Evolutionary conservation across 2,797 vertebrate genomes (phyloP).

Genomic region (Alosa sapidissima): DNA sequence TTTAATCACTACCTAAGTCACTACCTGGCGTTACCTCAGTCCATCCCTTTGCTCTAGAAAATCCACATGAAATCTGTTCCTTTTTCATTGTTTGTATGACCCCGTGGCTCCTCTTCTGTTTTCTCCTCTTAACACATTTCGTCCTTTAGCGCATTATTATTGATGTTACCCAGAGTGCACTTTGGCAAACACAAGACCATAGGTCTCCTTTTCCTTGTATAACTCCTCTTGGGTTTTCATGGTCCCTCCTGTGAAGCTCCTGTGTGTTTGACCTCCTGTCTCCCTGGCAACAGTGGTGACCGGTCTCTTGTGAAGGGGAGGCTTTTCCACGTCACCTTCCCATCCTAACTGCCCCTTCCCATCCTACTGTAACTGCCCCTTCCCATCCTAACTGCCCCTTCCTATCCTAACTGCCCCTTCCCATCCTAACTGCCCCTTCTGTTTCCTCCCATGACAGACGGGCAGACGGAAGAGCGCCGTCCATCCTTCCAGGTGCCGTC

Average conservation of each 20-base stretch:
- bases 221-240: not conserved
- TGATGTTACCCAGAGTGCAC: not conserved
- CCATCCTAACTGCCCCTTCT: not conserved
- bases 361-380: no score
- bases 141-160: not conserved
- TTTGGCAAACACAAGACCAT: constrained; percentile 9
- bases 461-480: constrained; percentile 78
- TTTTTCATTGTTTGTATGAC: constrained; percentile 47
- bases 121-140: not conserved
- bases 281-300: not conserved
- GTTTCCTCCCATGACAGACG: constrained; percentile 68
- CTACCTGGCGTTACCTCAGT: constrained; percentile 21
- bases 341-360: no score
- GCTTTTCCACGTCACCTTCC: not conserved
- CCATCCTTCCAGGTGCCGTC: constrained; percentile 86
- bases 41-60: constrained; percentile 30
- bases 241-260: not conserved
- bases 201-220: not conserved
- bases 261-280: not conserved
- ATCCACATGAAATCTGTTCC: constrained; percentile 29
- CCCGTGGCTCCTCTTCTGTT: constrained; percentile 21
- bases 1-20: no score
- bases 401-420: no score
- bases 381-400: no score
- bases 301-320: not conserved